Percentiles rank a stretch among this genome's conserved stretches.
Conservation (phyloP, 2,888 invertebrate species). For the Adela reaumurella region DNA sequence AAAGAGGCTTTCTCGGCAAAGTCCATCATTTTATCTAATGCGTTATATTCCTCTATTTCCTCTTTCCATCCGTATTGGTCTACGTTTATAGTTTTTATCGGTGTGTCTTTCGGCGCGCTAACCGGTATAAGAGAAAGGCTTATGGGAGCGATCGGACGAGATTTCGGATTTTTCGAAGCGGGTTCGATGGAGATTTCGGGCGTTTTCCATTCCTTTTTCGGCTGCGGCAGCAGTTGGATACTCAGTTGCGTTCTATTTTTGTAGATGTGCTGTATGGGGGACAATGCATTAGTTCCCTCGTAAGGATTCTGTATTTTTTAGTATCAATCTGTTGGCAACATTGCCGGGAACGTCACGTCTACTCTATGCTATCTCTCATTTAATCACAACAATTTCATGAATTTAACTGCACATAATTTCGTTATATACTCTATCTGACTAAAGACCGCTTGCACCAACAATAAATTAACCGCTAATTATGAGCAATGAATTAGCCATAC, state of each 20-base stretch:
- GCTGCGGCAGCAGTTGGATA: conserved; percentile 38
- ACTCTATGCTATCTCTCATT: conserved; percentile 17
- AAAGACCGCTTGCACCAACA: too few species aligned
- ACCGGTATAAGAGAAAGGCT: conserved; percentile 47
- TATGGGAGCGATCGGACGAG: conserved; percentile 44
- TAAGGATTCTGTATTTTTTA: conserved; percentile 16
- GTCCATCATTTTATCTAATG: conserved; percentile 49
- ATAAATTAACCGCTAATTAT: too few species aligned
- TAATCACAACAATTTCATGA: too few species aligned
- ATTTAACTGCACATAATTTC: too few species aligned
- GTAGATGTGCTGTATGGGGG: conserved; percentile 48
- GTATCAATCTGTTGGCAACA: conserved; percentile 54
- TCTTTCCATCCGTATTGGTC: conserved; percentile 33
- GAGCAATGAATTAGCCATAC: too few species aligned
- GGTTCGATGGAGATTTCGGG: conserved; percentile 36
- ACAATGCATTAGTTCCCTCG: conserved; percentile 16
- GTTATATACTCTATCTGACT: too few species aligned
- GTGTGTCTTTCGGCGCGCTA: conserved; percentile 32
- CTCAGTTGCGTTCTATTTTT: conserved; percentile 47
- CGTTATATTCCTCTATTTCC: conserved; percentile 41
- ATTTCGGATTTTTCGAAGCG: conserved; percentile 27
- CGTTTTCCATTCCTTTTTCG: conserved; percentile 33
- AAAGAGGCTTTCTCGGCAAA: conserved; percentile 50
- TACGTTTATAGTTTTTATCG: conserved; percentile 31
- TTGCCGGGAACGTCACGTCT: conserved; percentile 28